Conservation (phyloP, 2,888 invertebrate species). For the Orthonychiurus folsomi region DNA sequence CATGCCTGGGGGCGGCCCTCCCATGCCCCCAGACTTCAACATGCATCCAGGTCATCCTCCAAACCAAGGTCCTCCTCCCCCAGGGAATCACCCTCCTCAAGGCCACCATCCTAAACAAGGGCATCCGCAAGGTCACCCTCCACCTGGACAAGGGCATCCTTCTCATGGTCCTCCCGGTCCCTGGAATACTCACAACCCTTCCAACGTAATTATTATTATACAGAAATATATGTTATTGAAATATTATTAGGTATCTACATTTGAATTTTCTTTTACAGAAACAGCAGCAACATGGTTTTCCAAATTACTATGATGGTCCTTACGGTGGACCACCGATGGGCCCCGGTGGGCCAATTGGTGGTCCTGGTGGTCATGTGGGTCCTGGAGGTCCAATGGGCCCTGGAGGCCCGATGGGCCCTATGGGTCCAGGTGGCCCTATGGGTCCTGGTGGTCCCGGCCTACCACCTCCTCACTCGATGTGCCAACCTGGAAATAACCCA, state of each 20-base stretch:
- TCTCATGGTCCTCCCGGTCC: slow-evolving; percentile 6
- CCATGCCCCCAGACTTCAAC: slow-evolving; percentile 39
- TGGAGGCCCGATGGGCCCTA: slow-evolving; percentile 23
- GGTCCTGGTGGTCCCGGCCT: slow-evolving; percentile 28
- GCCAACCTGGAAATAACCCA: slow-evolving; percentile 23
- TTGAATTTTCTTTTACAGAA: slow-evolving; percentile 22
- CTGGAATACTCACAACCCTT: slow-evolving; percentile 38
- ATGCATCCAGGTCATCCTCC: slow-evolving; percentile 33
- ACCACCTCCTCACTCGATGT: slow-evolving; percentile 18
- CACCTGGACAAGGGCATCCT: slow-evolving; percentile 15
- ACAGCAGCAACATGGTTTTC: slow-evolving; percentile 36
- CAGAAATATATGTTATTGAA: background rate
- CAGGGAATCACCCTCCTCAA: background rate
- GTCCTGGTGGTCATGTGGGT: slow-evolving; percentile 39
- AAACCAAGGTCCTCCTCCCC: slow-evolving; percentile 17
- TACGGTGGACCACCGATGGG: slow-evolving; percentile 27
- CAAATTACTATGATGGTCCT: slow-evolving; percentile 38
- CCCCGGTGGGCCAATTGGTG: slow-evolving; percentile 30
- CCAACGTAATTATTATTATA: slow-evolving; percentile 25
- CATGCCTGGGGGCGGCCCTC: slow-evolving; percentile 18
- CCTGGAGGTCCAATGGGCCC: slow-evolving; percentile 36
- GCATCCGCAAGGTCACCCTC: slow-evolving; percentile 11
- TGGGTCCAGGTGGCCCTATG: slow-evolving; percentile 35
- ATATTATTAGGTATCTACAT: slow-evolving; percentile 3
- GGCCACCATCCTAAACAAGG: background rate